Percentiles rank a stretch among this genome's conserved stretches.
These are phyloP conservation scores for Collichthys lucidus DNA, from an alignment of 2,113 vertebrate genomes.

Conservation along the genomic window DNA sequence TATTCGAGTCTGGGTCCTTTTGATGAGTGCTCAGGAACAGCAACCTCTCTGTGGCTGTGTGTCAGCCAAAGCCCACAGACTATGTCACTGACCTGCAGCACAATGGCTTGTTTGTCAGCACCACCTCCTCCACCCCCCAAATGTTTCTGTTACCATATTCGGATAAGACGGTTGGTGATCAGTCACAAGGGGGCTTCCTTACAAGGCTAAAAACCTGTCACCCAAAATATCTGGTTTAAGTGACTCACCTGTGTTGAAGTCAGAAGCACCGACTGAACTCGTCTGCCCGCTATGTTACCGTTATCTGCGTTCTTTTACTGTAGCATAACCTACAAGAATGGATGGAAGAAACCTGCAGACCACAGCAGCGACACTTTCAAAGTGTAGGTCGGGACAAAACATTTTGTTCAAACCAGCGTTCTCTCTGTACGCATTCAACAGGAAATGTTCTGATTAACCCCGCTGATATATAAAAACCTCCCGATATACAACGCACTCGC, in stretches of 20 bases:
- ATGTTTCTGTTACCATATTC: constrained; percentile 38
- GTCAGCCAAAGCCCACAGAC: constrained; percentile 29
- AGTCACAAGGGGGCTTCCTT: background rate
- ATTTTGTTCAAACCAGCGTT: background rate
- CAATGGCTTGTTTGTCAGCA: constrained; percentile 49
- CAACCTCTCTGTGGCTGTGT: constrained; percentile 15
- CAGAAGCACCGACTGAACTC: background rate
- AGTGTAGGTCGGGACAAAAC: background rate
- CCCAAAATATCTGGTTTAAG: background rate
- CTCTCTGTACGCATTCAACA: no score
- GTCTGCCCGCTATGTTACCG: background rate
- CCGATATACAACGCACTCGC: background rate
- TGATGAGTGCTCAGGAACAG: background rate
- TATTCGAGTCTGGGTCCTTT: background rate
- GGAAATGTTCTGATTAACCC: no score
- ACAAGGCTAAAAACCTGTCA: constrained; percentile 10
- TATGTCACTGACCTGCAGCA: constrained; percentile 46
- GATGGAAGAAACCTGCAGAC: background rate
- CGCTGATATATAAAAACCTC: no score
- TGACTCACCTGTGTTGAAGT: background rate
- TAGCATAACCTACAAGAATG: background rate
- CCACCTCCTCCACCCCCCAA: background rate
- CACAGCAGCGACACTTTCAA: background rate
- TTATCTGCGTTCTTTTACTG: background rate
- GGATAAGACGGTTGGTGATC: constrained; percentile 21